Conservation (phyloP, 2,113 vertebrate genomes). For the Bujurquina vittata region DNA sequence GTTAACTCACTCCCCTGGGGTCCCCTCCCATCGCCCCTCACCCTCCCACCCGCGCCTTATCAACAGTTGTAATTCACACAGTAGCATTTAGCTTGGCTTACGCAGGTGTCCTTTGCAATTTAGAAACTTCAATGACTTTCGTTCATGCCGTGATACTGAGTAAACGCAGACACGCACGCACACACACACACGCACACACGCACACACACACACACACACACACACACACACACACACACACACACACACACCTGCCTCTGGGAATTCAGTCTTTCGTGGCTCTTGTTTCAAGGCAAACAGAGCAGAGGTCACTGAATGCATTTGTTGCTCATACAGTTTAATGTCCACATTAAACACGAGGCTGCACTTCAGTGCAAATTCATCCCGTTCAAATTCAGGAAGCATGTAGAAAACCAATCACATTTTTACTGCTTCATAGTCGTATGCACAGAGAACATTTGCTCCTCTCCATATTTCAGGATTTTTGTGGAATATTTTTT, state of each 20-base stretch:
- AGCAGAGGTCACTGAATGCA: constrained; percentile 14
- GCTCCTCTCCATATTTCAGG: no score
- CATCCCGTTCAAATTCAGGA: neutral
- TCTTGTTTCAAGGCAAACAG: constrained; percentile 49
- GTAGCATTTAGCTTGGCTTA: constrained; percentile 67
- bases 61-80: constrained; percentile 67
- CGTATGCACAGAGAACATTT: no score
- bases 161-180: neutral
- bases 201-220: neutral
- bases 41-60: constrained; percentile 18
- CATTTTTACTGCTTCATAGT: neutral
- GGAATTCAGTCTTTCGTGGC: constrained; percentile 25
- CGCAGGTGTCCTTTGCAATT: constrained; percentile 61
- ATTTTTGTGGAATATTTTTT: no score
- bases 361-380: neutral
- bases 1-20: constrained; percentile 40
- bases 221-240: neutral
- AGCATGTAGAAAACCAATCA: neutral
- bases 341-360: neutral
- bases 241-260: constrained; percentile 7
- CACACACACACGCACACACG: neutral
- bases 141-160: constrained; percentile 49
- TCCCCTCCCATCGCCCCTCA: neutral
- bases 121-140: constrained; percentile 41
- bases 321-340: constrained; percentile 34